These are phyloP conservation scores for Caenorhabditis doughertyi DNA, from an alignment of 2,888 invertebrate species.

Conservation along the genomic window DNA sequence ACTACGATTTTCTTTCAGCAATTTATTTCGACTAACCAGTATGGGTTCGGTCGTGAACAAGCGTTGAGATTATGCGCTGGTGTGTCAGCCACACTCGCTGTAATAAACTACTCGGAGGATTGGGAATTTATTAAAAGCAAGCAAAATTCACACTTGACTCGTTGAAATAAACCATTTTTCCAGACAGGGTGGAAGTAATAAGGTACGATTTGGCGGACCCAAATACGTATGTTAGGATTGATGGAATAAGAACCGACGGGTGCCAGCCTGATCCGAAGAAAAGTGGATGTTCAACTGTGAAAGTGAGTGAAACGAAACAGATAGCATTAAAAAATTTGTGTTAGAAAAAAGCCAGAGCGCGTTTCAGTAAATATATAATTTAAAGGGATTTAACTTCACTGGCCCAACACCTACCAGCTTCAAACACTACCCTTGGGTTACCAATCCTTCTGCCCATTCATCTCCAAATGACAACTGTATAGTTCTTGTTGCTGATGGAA, in stretches of 20 bases:
- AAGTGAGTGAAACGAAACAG: not conserved
- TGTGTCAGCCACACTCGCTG: not conserved
- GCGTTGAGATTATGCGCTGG: not conserved
- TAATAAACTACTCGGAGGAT: not conserved
- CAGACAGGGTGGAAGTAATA: not conserved
- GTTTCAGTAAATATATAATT: not conserved
- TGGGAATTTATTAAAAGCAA: conserved; percentile 4
- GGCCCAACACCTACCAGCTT: conserved; percentile 6
- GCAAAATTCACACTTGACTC: no score
- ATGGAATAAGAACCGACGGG: not conserved
- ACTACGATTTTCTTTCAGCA: not conserved
- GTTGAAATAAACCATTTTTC: no score
- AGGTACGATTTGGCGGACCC: not conserved
- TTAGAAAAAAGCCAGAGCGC: no score
- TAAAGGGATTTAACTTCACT: conserved; percentile 34
- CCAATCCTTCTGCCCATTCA: conserved; percentile 9
- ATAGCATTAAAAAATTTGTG: no score
- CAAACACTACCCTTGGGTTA: conserved; percentile 32
- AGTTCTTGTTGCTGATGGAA: conserved; percentile 35
- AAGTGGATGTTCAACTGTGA: not conserved
- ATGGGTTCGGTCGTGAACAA: not conserved
- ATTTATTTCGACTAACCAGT: not conserved
- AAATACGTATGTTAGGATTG: conserved; percentile 4
- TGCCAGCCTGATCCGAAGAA: conserved; percentile 22
- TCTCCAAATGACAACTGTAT: conserved; percentile 22